Percentiles rank a stretch among this genome's conserved stretches.
phyloP scores from a whole-genome alignment of 2,113 vertebrate genomes.

The Paradoxurus hermaphroditus region DNA sequence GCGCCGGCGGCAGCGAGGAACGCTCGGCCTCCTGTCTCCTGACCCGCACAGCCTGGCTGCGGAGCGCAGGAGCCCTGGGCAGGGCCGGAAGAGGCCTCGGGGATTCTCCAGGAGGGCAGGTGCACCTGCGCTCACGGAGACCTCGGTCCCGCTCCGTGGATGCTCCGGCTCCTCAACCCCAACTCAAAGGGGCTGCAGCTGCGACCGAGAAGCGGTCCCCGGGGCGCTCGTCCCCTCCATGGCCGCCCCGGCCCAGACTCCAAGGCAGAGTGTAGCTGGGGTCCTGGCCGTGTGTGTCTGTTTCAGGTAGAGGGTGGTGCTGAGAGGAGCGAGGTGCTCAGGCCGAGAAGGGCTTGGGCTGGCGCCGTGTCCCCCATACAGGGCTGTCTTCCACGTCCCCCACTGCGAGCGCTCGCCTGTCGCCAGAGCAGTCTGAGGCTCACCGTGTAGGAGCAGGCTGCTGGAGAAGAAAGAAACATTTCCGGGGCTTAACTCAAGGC shows the following conservation, averaged over 20 bases:
- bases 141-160: accelerated
- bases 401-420: no score
- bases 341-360: not conserved
- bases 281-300: not conserved
- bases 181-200: not conserved
- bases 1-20: not conserved
- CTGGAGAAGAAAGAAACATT: not conserved
- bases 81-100: not conserved
- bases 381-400: accelerated
- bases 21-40: not conserved
- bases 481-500: not conserved
- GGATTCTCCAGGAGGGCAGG: no score
- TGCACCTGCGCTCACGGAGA: not conserved
- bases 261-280: not conserved
- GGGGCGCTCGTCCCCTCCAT: accelerated
- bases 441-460: accelerated
- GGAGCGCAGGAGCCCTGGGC: not conserved
- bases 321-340: not conserved
- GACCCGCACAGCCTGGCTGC: not conserved
- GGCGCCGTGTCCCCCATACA: accelerated
- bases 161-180: not conserved
- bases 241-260: not conserved
- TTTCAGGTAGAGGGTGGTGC: not conserved
- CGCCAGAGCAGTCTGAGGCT: not conserved
- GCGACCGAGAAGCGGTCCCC: not conserved